Base-by-base conservation (phyloP, 2,888 invertebrate genomes). In the Chrysolina oricalcia region DNA sequence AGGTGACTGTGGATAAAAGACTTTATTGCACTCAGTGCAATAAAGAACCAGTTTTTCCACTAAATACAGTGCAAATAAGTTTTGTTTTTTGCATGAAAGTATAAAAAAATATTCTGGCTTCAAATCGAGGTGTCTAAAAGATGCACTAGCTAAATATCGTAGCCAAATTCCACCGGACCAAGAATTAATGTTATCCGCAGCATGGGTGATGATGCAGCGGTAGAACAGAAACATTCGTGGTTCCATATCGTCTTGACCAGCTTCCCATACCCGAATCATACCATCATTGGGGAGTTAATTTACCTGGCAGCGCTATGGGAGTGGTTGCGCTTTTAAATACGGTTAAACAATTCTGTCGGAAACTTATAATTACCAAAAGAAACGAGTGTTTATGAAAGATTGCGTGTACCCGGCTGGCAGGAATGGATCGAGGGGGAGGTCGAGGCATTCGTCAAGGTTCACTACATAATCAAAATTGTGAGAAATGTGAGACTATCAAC, bases 281-380 rank as follows among this genome's bases (percentile, higher is more conserved):
- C 72, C 56, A 76, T 70, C 72, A 56, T 70, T 67, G 46, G 62
- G 73, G 63, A 70, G 67, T 70, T 73, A 76, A 77, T 76, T 74
- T 76, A 79, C 74, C 77, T 76, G 79, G 40, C 73, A 35, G 59
- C 73, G 70, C 72, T 70, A 76, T 76, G 76, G 79, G 79, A 73
- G 78, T 79, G 79, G 79, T 79, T 78, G 75, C 69, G 74, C 76
- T 76, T 78, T 76, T 78, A 79, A 79, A 79, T 78, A 79, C 72
- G 75, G 77, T 73, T 79, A 79, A 79, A 78, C 78, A 79, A 74
- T 76, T 76, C 69, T 75, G 75, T 71, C 74, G 67, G 75, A 74
- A 73, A 78, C 77, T 81, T 78, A 78, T 81, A 82, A 82, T 82
- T 82, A 82, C 77, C 78, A 77, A 82, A 83, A 82, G 80, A 76